Conservation (phyloP, 2,888 invertebrate genomes). For the Drosophila colorata region DNA sequence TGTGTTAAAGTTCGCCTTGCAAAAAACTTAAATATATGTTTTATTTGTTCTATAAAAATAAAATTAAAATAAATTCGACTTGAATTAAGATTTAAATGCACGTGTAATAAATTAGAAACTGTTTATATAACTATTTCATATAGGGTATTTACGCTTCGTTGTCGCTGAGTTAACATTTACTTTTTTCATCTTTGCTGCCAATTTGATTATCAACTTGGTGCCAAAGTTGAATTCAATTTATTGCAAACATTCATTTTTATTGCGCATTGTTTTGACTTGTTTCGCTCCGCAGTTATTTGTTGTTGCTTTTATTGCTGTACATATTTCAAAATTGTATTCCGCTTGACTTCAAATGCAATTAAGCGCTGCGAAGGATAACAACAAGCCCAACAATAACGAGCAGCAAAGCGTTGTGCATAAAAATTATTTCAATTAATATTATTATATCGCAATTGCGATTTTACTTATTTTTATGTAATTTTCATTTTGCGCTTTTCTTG, state of each 20-base stretch:
- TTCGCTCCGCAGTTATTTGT: conserved; percentile 3
- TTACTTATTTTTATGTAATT: neutral
- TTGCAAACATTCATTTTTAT: conserved; percentile 42
- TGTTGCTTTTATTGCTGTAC: conserved; percentile 1
- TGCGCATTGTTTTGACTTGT: conserved; percentile 29
- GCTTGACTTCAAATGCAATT: conserved; percentile 44
- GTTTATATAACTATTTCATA: neutral
- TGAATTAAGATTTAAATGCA: too few relatives aligned
- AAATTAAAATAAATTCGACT: too few relatives aligned
- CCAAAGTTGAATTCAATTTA: conserved; percentile 61
- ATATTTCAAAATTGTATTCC: conserved; percentile 43
- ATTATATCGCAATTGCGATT: neutral
- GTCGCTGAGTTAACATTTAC: neutral
- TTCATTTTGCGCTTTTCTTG: neutral
- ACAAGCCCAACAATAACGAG: neutral
- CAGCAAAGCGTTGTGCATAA: conserved; percentile 1
- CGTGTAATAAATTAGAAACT: too few relatives aligned
- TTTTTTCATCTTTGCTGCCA: neutral
- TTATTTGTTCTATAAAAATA: too few relatives aligned
- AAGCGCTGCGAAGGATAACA: conserved; percentile 8
- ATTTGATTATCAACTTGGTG: conserved; percentile 40
- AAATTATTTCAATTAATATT: conserved; percentile 17
- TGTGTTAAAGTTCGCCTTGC: too few relatives aligned
- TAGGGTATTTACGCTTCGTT: neutral
- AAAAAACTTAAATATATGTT: too few relatives aligned